Conservation (phyloP, 1,140 invertebrate genomes). For the Drosophila arawakana region DNA sequence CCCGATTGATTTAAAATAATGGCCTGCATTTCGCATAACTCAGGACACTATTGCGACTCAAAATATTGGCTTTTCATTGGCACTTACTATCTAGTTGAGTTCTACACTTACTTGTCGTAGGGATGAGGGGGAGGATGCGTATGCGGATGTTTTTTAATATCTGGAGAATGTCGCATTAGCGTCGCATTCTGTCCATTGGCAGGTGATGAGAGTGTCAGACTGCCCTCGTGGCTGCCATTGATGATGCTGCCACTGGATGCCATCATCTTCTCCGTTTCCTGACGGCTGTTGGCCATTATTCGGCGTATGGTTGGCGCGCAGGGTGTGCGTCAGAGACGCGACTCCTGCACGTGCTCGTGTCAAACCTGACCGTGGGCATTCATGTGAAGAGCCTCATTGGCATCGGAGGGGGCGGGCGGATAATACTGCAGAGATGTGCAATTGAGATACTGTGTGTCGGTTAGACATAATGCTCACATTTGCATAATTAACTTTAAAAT, state of each 20-base stretch:
- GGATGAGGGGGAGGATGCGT: conserved; percentile 65
- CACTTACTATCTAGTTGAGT: conserved; percentile 28
- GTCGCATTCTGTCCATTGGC: conserved; percentile 73
- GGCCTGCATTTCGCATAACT: neutral
- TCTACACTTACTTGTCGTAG: conserved; percentile 77
- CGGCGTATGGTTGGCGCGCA: conserved; percentile 83
- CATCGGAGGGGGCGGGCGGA: conserved; percentile 88
- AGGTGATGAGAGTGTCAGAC: conserved; percentile 66
- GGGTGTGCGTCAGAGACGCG: conserved; percentile 84
- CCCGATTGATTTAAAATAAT: conserved; percentile 22
- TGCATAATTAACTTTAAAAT: conserved; percentile 40
- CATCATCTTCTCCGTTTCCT: conserved; percentile 83
- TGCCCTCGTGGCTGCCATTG: conserved; percentile 59
- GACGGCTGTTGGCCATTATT: conserved; percentile 84
- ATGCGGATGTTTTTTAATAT: conserved; percentile 68
- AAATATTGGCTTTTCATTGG: neutral
- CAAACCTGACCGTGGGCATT: conserved; percentile 87
- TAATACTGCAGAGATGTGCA: conserved; percentile 89
- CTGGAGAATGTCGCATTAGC: conserved; percentile 77
- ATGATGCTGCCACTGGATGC: conserved; percentile 43
- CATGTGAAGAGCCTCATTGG: conserved; percentile 88
- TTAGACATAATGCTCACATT: conserved; percentile 32
- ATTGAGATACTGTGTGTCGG: conserved; percentile 77
- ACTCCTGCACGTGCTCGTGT: conserved; percentile 83
- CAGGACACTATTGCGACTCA: neutral